Evolutionary conservation across 2,113 vertebrate genomes (phyloP).

Genomic region (Tenebrosternarchus preto): DNA sequence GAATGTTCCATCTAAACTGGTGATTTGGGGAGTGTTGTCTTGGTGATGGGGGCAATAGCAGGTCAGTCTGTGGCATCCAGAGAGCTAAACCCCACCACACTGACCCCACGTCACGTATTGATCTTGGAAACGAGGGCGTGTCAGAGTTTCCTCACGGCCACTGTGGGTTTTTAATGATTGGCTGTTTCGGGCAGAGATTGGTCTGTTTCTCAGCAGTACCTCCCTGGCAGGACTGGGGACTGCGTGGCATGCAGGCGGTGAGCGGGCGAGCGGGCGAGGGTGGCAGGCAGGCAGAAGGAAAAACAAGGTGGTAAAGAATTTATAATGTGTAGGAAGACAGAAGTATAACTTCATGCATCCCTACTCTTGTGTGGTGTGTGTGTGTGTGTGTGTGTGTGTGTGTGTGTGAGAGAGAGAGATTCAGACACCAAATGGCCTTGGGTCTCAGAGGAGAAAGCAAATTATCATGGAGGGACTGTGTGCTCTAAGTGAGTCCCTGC

Average conservation of each 20-base stretch:
- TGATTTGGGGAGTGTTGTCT: constrained; percentile 11
- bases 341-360: no score
- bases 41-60: background rate
- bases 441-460: background rate
- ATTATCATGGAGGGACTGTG: background rate
- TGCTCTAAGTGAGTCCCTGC: background rate
- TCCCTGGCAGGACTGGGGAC: no score
- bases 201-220: constrained; percentile 22
- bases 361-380: no score
- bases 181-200: constrained; percentile 6
- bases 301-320: background rate
- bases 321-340: no score
- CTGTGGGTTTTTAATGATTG: constrained; percentile 10
- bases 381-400: background rate
- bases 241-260: no score
- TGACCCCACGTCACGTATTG: constrained; percentile 8
- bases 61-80: background rate
- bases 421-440: background rate
- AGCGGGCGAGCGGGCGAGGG: background rate
- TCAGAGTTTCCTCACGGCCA: constrained; percentile 5
- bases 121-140: constrained; percentile 21
- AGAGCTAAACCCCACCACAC: constrained; percentile 2
- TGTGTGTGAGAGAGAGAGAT: background rate
- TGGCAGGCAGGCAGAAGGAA: background rate
- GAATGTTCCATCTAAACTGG: background rate